Base-by-base conservation (phyloP, 1,140 invertebrate species). In the Leptonema lineaticorne region DNA sequence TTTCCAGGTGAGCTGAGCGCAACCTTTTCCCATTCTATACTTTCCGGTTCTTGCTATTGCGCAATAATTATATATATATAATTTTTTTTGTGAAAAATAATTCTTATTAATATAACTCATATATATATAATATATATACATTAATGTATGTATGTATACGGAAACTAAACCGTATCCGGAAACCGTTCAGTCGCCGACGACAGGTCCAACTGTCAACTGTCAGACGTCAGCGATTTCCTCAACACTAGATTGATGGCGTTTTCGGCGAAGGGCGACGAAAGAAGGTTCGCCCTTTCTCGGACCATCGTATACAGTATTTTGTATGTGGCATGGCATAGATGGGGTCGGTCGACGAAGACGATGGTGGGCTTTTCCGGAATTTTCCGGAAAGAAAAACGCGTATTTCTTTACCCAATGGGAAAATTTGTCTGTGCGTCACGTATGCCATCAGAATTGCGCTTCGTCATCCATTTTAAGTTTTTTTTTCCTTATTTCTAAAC, bases 391-490 rank as follows among this genome's bases (percentile, higher is more conserved):
- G 16, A 45, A 11, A 22, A 53, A 20, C 57, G n/a, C 57, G 57
- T 48, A 16, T 26, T 26, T 5, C 8, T 33, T 5, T 33, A 3
- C 8, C 57, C 60, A 48, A 46, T 63, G 60, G 45, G 18, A 48
- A 57, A 67, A 63, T 68, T 68, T 64, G 67, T 67, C 68, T 67
- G 56, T 69, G 58, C 57, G 64, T 67, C 71, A 72, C 71, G 71
- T 69, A 68, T 68, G 65, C 59, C 68, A 65, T 64, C 56, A 62
- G 46, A 69, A 69, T 68, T 59, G 71, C 63, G 71, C 65, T 53
- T 22, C 29, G 71, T 72, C 71, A 72, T 72, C 68, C 68, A 69
- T 72, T 72, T 72, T 69, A 69, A 72, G 71, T 72, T 69, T 72
- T 72, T 53, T 71, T 57, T 65, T 28, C 37, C 37, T 63, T 28